Percentiles rank a stretch among this genome's conserved stretches.
phyloP scores from a whole-genome alignment of 37 sponge, comb jelly and placozoan genomes.

The Geodia barretti region DNA sequence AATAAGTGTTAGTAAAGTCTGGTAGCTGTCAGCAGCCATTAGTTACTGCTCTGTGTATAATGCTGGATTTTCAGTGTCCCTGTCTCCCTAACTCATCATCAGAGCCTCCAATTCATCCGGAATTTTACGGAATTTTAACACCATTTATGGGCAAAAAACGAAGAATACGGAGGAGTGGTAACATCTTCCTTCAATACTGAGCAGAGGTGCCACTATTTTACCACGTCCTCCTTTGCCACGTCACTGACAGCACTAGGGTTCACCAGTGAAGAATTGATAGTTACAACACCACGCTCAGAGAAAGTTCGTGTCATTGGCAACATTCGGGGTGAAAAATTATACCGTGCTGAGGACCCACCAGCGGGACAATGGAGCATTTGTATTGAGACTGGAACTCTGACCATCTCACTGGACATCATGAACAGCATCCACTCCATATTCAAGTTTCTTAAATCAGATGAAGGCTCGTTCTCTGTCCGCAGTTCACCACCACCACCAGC shows the following conservation, averaged over 20 bases:
- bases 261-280: not conserved
- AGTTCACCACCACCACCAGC: not conserved
- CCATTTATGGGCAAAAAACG: too few species aligned
- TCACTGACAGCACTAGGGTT: not conserved
- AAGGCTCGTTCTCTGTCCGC: too few species aligned
- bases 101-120: too few species aligned
- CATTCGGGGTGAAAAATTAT: not conserved
- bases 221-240: not conserved
- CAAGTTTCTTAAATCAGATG: not conserved
- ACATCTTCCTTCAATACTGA: not conserved
- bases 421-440: not conserved
- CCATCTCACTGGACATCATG: not conserved
- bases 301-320: not conserved
- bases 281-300: not conserved
- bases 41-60: too few species aligned
- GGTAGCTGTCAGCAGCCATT: too few species aligned
- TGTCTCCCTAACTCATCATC: too few species aligned
- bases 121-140: too few species aligned
- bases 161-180: too few species aligned
- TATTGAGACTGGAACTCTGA: not conserved
- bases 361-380: not conserved
- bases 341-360: not conserved
- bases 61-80: too few species aligned
- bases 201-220: not conserved
- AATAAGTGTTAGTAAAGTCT: too few species aligned